phyloP scores from a whole-genome alignment of 1,140 invertebrate genomes.

The Leptestheria dahalacensis region DNA sequence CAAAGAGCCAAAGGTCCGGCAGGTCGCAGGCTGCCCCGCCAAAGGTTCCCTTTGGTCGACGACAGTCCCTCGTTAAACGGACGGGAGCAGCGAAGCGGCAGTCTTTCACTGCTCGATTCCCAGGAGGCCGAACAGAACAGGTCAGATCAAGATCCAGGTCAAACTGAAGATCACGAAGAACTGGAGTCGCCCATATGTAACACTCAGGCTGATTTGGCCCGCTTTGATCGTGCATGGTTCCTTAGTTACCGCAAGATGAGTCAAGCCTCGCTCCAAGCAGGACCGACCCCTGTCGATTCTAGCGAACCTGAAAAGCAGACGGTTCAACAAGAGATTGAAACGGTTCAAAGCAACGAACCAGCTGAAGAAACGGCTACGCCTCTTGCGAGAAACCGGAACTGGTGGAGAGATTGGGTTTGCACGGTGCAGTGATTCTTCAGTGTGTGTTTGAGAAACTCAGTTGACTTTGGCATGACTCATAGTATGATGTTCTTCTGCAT shows the following conservation, averaged over 20 bases:
- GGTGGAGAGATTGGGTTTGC: not conserved
- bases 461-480: too few relatives aligned
- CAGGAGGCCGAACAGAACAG: not conserved
- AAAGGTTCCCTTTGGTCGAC: slow-evolving; percentile 9
- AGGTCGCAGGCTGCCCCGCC: slow-evolving; percentile 23
- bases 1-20: slow-evolving; percentile 22
- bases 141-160: not conserved
- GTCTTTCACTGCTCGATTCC: not conserved
- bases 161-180: not conserved
- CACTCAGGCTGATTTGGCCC: not conserved
- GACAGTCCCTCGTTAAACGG: not conserved
- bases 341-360: too few relatives aligned
- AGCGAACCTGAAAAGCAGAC: too few relatives aligned
- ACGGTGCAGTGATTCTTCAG: not conserved
- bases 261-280: too few relatives aligned
- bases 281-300: too few relatives aligned
- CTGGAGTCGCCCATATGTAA: not conserved
- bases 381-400: not conserved
- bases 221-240: not conserved
- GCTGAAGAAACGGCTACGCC: not conserved
- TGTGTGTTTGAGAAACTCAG: too few relatives aligned
- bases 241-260: too few relatives aligned
- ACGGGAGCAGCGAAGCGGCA: not conserved
- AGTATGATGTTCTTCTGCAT: too few relatives aligned
- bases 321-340: too few relatives aligned